Conservation (phyloP, 2,888 invertebrate species). For the Agriopis aurantiaria region DNA sequence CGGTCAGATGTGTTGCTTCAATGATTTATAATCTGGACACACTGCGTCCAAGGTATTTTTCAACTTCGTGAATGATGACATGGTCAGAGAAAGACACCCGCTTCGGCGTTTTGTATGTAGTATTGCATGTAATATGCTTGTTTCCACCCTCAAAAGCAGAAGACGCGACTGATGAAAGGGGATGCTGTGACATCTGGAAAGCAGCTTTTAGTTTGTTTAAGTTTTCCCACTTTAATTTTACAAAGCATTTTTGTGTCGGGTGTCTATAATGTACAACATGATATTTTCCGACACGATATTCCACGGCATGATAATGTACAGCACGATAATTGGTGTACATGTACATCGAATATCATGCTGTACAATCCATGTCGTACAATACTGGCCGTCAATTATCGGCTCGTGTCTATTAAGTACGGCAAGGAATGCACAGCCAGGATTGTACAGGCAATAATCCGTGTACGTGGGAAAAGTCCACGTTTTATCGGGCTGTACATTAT, state of each 20-base stretch:
- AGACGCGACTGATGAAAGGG: constrained; percentile 29
- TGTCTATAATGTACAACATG: no score
- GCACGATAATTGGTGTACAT: no score
- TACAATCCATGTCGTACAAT: no score
- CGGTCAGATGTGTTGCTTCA: constrained; percentile 67
- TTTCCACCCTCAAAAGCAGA: constrained; percentile 53
- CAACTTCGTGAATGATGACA: constrained; percentile 71
- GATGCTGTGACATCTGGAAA: constrained; percentile 20
- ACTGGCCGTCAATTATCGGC: no score
- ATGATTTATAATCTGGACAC: constrained; percentile 63
- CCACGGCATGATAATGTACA: no score
- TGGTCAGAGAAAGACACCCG: constrained; percentile 76
- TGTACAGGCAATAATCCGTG: no score
- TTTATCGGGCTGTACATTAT: no score
- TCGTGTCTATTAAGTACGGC: no score
- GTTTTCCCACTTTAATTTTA: constrained; percentile 61
- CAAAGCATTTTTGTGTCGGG: constrained; percentile 59
- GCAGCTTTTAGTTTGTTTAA: constrained; percentile 55
- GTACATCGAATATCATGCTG: no score
- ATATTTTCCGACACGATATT: no score
- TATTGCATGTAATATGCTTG: constrained; percentile 69
- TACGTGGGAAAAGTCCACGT: no score
- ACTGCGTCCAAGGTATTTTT: constrained; percentile 70
- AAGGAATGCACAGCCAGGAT: no score
- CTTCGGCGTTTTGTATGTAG: constrained; percentile 60